Evolutionary conservation across 2,113 vertebrate species (phyloP), one percentile per base, ranked within the genome.

Genomic region (Zonotrichia leucophrys): DNA sequence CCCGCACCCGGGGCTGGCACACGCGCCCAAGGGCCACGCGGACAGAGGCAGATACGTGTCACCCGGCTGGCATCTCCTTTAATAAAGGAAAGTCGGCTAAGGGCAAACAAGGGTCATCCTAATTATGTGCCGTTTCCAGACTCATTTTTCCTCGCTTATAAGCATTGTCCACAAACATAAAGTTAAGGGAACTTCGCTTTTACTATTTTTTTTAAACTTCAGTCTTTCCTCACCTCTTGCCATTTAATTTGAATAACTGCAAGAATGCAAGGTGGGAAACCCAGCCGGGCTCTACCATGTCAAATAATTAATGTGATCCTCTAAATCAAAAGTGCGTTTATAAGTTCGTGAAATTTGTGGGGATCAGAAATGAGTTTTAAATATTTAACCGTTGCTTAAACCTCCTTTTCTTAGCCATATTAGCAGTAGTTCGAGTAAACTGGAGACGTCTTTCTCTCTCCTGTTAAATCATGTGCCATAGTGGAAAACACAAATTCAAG

Each of bases 51-150:
- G 44, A 91, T 79, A 84, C 89, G 81, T 95, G 81, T 92, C 91
- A 89, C 46, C 72, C 69, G 16, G 5, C 76, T n/a, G 92, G 86
- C 74, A 90, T 56, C 87, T 74, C 22, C 25, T 83, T 80, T 92
- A 77, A 72, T 14, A 69, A 69, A 62, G 72, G 86, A 83, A 77
- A 91, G 83, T 63, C 79, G 58, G 75, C 86, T 83, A 70, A 91
- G 94, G 90, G 91, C 88, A 95, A 92, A 90, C 52, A 88, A 92
- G 90, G 90, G 87, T 91, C 87, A 91, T 80, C 81, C 64, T 60
- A 69, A 92, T 83, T 77, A 50, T 10, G 31, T 67, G 73, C 47
- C 37, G 9, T 67, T 91, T 82, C 68, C 86, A 90, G 62, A 47
- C 46, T 63, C 33, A 4, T 81, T 93, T 92, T 44, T 87, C 76